Percentiles rank a stretch among this genome's conserved stretches.
phyloP scores from a whole-genome alignment of 2,888 invertebrate genomes.

The Glaucopsyche alexis region DNA sequence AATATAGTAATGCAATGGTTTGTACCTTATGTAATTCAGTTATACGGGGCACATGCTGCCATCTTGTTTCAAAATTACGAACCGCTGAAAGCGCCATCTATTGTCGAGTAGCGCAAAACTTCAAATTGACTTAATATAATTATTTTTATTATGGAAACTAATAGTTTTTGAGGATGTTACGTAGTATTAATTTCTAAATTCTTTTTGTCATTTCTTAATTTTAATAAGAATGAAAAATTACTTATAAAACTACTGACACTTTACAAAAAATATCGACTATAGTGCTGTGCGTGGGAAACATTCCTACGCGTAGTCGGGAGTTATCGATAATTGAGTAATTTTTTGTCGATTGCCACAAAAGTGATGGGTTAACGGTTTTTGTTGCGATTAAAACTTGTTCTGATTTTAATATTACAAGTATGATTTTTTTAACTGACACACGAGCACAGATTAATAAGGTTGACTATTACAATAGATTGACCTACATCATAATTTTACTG shows the following conservation, averaged over 20 bases:
- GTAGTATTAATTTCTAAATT: too few relatives aligned
- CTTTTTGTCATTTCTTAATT: too few relatives aligned
- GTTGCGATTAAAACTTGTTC: constrained; percentile 3
- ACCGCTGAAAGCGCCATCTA: neutral
- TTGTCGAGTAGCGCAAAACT: neutral
- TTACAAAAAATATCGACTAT: constrained; percentile 5
- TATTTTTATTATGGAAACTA: too few relatives aligned
- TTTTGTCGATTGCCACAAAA: constrained; percentile 3
- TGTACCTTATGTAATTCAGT: too few relatives aligned
- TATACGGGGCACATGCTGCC: neutral
- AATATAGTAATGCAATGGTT: too few relatives aligned
- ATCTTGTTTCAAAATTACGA: neutral
- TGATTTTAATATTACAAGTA: neutral
- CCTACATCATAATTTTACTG: too few relatives aligned
- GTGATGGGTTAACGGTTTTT: neutral
- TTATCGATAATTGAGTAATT: constrained; percentile 9
- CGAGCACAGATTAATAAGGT: too few relatives aligned
- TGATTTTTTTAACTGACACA: too few relatives aligned
- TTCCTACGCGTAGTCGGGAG: constrained; percentile 15
- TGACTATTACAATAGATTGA: neutral
- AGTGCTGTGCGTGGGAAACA: constrained; percentile 17
- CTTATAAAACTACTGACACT: neutral
- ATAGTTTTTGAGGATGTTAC: too few relatives aligned
- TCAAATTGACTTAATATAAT: neutral
- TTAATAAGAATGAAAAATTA: too few relatives aligned